A percentile compares a stretch with the other conserved stretches of the same genome.
Evolutionary conservation across 2,797 vertebrate genomes (phyloP).

Genomic region (Lindbergichthys nudifrons): DNA sequence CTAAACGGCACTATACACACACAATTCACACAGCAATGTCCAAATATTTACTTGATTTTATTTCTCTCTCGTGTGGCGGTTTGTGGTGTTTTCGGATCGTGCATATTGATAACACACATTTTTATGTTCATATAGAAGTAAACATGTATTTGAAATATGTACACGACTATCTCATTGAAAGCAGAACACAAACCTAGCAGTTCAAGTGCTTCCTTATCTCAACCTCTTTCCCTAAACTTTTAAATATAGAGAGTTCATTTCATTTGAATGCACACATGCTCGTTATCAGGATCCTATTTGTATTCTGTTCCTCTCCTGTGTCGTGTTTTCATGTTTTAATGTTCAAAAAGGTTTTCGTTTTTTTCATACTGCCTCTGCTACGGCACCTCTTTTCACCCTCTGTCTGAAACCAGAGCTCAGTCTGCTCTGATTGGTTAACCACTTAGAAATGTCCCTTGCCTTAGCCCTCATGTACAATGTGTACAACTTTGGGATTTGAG

Average conservation of each 20-base stretch:
- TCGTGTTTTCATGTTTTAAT: no score
- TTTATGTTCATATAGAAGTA: neutral
- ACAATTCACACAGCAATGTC: slow-evolving; percentile 4
- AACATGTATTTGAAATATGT: slow-evolving; percentile 1
- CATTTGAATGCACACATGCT: neutral
- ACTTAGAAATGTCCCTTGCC: no score
- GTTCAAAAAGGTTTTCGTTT: no score
- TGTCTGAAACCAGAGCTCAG: no score
- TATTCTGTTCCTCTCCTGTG: no score
- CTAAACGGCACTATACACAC: slow-evolving; percentile 9
- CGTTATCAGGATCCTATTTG: no score
- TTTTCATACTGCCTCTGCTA: no score
- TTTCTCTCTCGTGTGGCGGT: neutral
- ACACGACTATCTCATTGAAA: neutral
- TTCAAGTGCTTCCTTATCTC: neutral
- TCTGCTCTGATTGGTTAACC: no score
- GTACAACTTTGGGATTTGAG: no score
- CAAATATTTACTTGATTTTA: neutral
- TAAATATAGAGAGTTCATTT: neutral
- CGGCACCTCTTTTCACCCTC: no score
- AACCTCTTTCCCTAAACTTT: neutral
- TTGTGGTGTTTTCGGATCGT: neutral
- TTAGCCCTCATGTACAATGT: no score
- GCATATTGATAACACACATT: neutral
- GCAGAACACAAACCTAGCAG: neutral